Percentiles rank a stretch among this genome's conserved stretches.
Conservation (phyloP, 2,888 invertebrate species). For the Erannis defoliaria region DNA sequence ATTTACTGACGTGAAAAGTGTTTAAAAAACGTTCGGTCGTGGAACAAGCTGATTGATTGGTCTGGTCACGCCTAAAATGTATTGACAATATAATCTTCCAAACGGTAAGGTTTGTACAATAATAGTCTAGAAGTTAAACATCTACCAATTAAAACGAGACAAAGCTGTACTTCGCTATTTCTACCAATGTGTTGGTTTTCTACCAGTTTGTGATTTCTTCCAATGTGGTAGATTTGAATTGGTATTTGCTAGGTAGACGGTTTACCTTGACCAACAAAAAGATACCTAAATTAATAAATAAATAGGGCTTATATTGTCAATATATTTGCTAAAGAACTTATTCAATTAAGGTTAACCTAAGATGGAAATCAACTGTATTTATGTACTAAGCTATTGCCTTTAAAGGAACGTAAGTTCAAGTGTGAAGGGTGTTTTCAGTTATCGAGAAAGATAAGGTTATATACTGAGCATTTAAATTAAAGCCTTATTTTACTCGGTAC, state of each 20-base stretch:
- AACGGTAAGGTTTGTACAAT: background rate
- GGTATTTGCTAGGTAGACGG: no score
- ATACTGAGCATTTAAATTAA: constrained; percentile 30
- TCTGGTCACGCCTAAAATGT: constrained; percentile 7
- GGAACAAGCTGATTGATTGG: constrained; percentile 1
- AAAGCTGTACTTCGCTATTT: background rate
- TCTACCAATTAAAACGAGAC: background rate
- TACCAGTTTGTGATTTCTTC: background rate
- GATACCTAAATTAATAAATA: background rate
- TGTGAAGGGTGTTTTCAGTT: background rate
- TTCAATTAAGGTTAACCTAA: constrained; percentile 15
- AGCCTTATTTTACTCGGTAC: constrained; percentile 17
- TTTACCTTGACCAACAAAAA: no score
- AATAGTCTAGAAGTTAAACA: background rate
- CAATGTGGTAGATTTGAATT: background rate
- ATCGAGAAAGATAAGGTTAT: constrained; percentile 13
- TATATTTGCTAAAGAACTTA: constrained; percentile 18
- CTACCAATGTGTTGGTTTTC: background rate
- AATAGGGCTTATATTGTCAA: constrained; percentile 13
- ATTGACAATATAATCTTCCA: constrained; percentile 9
- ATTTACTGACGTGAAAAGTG: background rate
- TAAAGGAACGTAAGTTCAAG: constrained; percentile 5
- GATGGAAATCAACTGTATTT: constrained; percentile 30
- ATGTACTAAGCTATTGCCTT: constrained; percentile 34
- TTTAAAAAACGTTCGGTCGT: background rate